Conservation (phyloP, 2,113 vertebrate genomes). For the Ptychochromis oligacanthus region DNA sequence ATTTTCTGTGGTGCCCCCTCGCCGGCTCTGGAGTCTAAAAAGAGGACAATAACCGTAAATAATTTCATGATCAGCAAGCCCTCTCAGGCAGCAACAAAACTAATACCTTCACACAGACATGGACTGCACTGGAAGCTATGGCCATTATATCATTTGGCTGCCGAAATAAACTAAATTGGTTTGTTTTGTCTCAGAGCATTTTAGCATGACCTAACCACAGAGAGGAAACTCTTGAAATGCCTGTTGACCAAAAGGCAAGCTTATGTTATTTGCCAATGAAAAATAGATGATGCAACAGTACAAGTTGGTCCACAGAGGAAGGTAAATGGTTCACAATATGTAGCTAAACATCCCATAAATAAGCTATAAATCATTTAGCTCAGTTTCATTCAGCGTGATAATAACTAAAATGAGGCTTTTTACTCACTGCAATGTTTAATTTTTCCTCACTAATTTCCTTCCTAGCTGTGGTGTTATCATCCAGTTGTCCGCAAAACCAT, state of each 20-base stretch:
- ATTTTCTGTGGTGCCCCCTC: slow-evolving; percentile 91
- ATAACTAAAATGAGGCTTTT: background rate
- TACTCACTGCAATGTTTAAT: background rate
- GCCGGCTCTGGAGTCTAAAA: slow-evolving; percentile 93
- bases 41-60: slow-evolving; percentile 60
- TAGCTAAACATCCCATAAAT: slow-evolving; percentile 30
- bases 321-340: slow-evolving; percentile 22
- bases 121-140: slow-evolving; percentile 9
- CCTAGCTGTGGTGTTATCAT: background rate
- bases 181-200: slow-evolving; percentile 41
- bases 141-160: slow-evolving; percentile 27
- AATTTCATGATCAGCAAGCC: slow-evolving; percentile 46
- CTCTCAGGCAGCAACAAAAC: slow-evolving; percentile 28
- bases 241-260: slow-evolving; percentile 10
- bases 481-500: background rate
- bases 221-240: slow-evolving; percentile 23
- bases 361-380: slow-evolving; percentile 19
- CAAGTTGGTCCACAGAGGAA: slow-evolving; percentile 12
- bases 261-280: slow-evolving; percentile 39
- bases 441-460: background rate
- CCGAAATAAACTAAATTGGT: slow-evolving; percentile 36
- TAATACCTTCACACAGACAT: slow-evolving; percentile 11
- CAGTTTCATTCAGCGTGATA: background rate
- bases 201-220: slow-evolving; percentile 36
- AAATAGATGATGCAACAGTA: background rate